A percentile compares a stretch with the other conserved stretches of the same genome.
These are phyloP conservation scores for Erinaceus europaeus DNA, from an alignment of 2,113 vertebrate genomes.

Conservation along the genomic window DNA sequence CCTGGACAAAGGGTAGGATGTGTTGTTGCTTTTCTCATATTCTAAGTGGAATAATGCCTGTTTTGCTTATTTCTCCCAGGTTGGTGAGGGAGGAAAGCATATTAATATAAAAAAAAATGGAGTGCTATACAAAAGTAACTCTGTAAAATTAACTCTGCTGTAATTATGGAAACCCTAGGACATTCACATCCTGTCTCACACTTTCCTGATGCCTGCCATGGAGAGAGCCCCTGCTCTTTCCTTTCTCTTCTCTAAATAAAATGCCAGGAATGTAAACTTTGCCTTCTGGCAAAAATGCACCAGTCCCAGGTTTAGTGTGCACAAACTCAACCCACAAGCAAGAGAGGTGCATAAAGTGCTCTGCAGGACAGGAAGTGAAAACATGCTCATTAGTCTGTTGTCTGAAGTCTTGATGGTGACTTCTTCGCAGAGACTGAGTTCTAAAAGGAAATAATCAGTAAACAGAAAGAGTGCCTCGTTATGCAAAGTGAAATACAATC, in stretches of 20 bases:
- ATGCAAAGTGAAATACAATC: constrained; percentile 76
- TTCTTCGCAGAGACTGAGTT: constrained; percentile 59
- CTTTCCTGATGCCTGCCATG: background rate
- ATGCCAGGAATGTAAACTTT: constrained; percentile 1
- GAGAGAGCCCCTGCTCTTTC: background rate
- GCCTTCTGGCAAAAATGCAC: background rate
- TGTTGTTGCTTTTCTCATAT: constrained; percentile 1
- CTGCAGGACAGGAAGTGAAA: background rate
- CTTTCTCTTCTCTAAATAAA: constrained; percentile 37
- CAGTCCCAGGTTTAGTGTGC: background rate
- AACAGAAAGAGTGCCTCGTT: constrained; percentile 73
- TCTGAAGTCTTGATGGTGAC: constrained; percentile 44
- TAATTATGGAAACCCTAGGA: background rate
- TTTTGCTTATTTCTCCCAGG: background rate
- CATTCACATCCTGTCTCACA: background rate
- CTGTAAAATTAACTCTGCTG: background rate
- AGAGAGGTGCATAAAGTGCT: background rate
- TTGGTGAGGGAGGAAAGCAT: background rate
- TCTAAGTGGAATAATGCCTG: background rate
- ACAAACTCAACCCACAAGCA: background rate
- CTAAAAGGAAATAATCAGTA: constrained; percentile 70
- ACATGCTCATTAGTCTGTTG: constrained; percentile 19
- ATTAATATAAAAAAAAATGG: constrained; percentile 7
- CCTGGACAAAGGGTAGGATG: too few species aligned
- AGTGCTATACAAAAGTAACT: background rate